Evolutionary conservation across 2,113 vertebrate species (phyloP).

Genomic region (Microcebus murinus): DNA sequence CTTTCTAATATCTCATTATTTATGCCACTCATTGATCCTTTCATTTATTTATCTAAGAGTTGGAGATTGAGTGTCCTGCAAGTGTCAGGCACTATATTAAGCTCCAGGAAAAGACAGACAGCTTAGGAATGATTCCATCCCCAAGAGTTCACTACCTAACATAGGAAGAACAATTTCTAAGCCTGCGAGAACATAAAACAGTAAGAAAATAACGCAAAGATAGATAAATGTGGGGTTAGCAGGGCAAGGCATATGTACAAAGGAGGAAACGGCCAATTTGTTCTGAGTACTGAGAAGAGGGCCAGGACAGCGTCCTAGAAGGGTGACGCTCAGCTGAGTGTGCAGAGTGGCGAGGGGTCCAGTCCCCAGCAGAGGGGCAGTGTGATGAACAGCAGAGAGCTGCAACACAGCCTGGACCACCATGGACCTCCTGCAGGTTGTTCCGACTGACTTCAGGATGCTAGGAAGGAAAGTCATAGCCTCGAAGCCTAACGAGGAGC

Average conservation of each 20-base stretch:
- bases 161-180: not conserved
- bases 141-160: not conserved
- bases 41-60: not conserved
- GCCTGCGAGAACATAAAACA: not conserved
- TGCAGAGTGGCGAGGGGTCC: not conserved
- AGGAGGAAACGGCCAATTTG: not conserved
- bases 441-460: not conserved
- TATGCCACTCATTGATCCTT: not conserved
- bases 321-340: not conserved
- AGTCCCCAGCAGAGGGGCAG: not conserved
- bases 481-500: not conserved
- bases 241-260: not conserved
- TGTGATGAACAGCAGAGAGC: not conserved
- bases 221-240: not conserved
- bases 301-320: not conserved
- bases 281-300: not conserved
- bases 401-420: not conserved
- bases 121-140: not conserved
- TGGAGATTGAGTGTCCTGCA: not conserved
- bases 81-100: not conserved
- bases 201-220: not conserved
- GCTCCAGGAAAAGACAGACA: not conserved
- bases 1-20: not conserved
- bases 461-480: not conserved
- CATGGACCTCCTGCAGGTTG: not conserved